Conservation (phyloP, 2,797 vertebrate species). For the Malacoraja senta region DNA sequence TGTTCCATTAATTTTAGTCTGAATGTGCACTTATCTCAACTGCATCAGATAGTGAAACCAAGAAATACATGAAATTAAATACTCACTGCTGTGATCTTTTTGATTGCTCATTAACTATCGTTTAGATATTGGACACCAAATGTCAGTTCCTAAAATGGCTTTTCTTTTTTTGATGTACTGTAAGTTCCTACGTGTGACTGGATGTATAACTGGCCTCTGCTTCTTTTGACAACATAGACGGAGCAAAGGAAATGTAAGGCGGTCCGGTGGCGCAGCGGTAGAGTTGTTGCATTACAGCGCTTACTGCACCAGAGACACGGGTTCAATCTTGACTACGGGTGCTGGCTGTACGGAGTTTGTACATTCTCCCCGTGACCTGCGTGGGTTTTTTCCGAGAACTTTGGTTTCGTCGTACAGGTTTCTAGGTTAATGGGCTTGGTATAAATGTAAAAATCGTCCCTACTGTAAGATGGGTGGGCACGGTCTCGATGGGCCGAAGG, state of each 20-base stretch:
- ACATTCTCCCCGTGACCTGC: no score
- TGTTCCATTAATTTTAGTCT: conserved; percentile 11
- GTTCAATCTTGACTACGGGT: no score
- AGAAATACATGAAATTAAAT: conserved; percentile 5
- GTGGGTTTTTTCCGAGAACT: no score
- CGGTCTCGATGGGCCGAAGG: no score
- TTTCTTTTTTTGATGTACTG: not conserved
- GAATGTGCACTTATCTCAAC: conserved; percentile 23
- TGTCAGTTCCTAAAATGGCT: not conserved
- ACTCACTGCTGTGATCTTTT: not conserved
- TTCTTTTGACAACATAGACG: not conserved
- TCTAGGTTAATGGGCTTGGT: no score
- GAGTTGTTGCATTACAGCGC: no score
- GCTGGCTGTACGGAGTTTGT: no score
- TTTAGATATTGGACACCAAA: not conserved
- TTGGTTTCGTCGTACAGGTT: no score
- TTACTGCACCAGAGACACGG: no score
- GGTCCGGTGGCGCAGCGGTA: no score
- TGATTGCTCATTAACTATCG: not conserved
- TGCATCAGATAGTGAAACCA: not conserved
- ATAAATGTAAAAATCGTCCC: no score
- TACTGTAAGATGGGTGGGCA: no score
- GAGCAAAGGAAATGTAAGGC: not conserved
- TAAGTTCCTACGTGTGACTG: not conserved
- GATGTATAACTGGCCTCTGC: not conserved